Conservation (phyloP, 2,113 vertebrate species). For the Centrocercus urophasianus region DNA sequence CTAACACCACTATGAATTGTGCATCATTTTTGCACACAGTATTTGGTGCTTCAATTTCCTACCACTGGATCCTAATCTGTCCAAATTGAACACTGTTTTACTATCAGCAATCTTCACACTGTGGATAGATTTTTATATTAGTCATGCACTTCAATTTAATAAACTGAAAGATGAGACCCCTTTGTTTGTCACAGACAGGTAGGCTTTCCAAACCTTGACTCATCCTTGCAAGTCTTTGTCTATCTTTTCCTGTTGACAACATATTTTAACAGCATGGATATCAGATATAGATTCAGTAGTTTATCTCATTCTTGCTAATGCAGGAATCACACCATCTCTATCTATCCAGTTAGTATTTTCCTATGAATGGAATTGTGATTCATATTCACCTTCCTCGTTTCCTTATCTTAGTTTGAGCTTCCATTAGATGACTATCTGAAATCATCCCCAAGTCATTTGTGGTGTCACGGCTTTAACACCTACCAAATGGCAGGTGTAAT, state of each 20-base stretch:
- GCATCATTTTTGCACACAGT: background rate
- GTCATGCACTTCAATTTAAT: conserved; percentile 21
- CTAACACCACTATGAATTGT: background rate
- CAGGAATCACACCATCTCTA: background rate
- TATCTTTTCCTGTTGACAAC: background rate
- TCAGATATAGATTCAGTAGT: background rate
- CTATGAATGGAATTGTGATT: background rate
- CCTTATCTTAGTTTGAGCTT: background rate
- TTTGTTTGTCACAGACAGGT: background rate
- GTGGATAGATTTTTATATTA: background rate
- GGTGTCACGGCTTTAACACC: background rate
- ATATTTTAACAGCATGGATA: background rate
- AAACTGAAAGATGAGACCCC: conserved; percentile 5
- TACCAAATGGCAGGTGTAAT: background rate
- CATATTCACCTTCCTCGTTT: background rate
- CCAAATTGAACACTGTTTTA: conserved; percentile 26
- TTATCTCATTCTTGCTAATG: background rate
- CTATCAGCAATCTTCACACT: conserved; percentile 38
- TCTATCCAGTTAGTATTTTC: background rate
- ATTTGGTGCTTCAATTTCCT: conserved; percentile 51
- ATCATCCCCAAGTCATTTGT: background rate
- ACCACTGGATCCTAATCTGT: conserved; percentile 19
- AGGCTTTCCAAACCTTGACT: conserved; percentile 26
- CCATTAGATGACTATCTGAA: background rate
- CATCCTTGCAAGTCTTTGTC: conserved; percentile 27